Evolutionary conservation across 2,113 vertebrate species (phyloP).

Genomic region (Syrmaticus mikado): DNA sequence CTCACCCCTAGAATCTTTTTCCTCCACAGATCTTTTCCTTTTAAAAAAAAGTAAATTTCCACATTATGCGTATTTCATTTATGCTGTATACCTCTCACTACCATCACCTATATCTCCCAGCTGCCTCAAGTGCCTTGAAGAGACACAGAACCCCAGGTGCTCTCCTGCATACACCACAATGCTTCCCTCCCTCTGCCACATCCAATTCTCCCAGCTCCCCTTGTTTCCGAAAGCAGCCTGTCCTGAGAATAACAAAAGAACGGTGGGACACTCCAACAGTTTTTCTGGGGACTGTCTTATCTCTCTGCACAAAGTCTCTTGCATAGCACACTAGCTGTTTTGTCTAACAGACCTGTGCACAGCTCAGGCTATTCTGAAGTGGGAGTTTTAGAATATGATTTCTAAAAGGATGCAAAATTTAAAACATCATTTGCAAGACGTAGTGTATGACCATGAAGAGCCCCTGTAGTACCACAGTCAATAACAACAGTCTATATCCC

Average conservation of each 20-base stretch:
- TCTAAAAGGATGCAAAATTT: neutral
- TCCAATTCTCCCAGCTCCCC: neutral
- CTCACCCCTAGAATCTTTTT: neutral
- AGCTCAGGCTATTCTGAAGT: neutral
- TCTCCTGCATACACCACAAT: neutral
- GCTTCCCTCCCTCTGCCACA: neutral
- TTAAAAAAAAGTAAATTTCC: neutral
- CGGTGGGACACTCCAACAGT: neutral
- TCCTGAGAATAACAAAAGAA: neutral
- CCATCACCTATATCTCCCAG: neutral
- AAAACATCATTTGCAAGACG: neutral
- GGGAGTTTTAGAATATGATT: neutral
- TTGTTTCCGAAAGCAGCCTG: neutral
- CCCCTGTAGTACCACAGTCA: neutral
- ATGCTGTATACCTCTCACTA: neutral
- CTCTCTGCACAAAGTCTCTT: neutral
- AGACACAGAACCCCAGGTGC: neutral
- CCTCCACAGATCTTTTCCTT: neutral
- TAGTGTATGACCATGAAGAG: neutral
- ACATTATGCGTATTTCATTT: neutral
- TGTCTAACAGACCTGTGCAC: neutral
- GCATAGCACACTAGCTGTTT: too few relatives aligned
- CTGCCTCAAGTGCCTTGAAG: neutral
- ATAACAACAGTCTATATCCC: neutral
- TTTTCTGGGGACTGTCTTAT: neutral